A percentile compares a stretch with the other conserved stretches of the same genome.
These are phyloP conservation scores for Cerastis leucographa DNA, from an alignment of 2,888 invertebrate genomes.

Conservation along the genomic window DNA sequence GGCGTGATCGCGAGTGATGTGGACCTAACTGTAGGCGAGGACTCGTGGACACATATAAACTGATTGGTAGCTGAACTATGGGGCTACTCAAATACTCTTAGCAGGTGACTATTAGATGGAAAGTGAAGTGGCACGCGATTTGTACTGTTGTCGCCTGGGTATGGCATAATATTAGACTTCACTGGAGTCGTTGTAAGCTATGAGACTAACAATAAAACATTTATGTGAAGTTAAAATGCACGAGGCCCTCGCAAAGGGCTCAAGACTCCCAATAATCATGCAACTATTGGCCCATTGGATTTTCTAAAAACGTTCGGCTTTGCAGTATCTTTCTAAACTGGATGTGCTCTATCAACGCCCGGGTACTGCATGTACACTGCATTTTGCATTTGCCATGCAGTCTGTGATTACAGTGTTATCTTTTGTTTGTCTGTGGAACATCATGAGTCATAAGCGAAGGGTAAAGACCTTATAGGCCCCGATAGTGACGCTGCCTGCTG, in stretches of 20 bases:
- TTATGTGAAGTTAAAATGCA: background rate
- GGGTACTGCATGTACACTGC: background rate
- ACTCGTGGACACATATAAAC: conserved; percentile 18
- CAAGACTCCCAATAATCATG: background rate
- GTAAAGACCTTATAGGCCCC: background rate
- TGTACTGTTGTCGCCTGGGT: background rate
- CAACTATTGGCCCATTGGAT: background rate
- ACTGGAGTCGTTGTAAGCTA: background rate
- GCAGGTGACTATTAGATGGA: background rate
- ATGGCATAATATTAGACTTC: background rate
- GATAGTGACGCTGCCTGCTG: conserved; percentile 6
- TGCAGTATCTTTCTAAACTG: background rate
- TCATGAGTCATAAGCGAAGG: conserved; percentile 4
- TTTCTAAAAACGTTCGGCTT: background rate
- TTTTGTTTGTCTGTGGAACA: conserved; percentile 9
- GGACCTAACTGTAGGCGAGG: conserved; percentile 9
- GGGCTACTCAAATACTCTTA: background rate
- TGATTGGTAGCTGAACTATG: conserved; percentile 1
- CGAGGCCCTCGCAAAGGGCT: background rate
- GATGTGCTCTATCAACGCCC: background rate
- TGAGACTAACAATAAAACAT: background rate
- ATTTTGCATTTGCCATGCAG: conserved; percentile 3
- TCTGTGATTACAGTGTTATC: conserved; percentile 24
- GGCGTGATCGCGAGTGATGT: conserved; percentile 53
- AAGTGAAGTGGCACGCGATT: conserved; percentile 19